Evolutionary conservation across 2,888 invertebrate genomes (phyloP), one percentile per base, ranked within the genome.

Genomic region (Cataglyphis cursor): DNA sequence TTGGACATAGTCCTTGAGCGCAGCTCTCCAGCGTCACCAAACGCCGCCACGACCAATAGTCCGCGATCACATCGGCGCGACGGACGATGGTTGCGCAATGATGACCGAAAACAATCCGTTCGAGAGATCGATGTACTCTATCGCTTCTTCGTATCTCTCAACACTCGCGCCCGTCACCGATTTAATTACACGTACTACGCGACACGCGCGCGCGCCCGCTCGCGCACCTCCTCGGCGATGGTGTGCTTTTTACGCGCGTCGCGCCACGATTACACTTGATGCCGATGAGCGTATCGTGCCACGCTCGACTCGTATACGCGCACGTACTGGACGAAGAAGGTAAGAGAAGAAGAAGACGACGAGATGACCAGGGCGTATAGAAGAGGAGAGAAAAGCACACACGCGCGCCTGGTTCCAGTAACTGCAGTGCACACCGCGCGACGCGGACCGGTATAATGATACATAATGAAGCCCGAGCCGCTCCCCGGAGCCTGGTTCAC

Each of bases 381-480:
- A 89, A 82, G 90, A 90, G 85, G 92, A 90, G 91, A 92, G 92
- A 91, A 89, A 89, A 92, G 91, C 92, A 93, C 93, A 94, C 94
- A 91, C 94, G 93, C 94, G 93, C 93, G 93, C 90, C 91, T 94
- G 91, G 90, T 89, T 80, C 89, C 92, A 92, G 92, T 94, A 94
- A 94, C 94, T 93, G 94, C 93, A 94, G 94, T 94, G 94, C 93
- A 95, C 94, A 94, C 95, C 94, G 94, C 94, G 94, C 94, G 95
- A 94, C 94, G 94, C 94, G 94, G 94, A 94, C 94, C 94, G 94
- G 94, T 95, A 95, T 95, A 95, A 95, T 95, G 95, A 95, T 94
- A 95, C 95, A 95, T 95, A 95, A 95, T 95, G 94, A 95, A 95
- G 93, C 93, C 93, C 82, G 93, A 94, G 93, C 94, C 94, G 93